Evolutionary conservation across 2,888 invertebrate genomes (phyloP), one percentile per base, ranked within the genome.

Genomic region (Pachycephus smyrnensis): DNA sequence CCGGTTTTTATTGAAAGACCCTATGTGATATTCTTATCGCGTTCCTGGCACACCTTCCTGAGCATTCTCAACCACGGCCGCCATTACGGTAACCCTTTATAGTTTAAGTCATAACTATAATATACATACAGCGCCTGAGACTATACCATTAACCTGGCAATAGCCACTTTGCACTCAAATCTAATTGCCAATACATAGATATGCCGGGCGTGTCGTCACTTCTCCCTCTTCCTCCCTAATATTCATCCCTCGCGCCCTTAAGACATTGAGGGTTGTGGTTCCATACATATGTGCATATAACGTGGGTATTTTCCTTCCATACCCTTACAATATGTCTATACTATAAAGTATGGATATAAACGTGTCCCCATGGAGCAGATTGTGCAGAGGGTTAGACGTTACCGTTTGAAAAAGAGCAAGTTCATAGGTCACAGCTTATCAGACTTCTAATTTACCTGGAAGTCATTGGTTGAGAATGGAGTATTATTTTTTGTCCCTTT

Each of bases 1-100:
- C 78, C 78, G 55, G 55, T 55, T 55, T 55, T 55, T 23, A 55
- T 55, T 55, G 23, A 55, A 55, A 55, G 23, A 55, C 55, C 6
- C 40, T 55, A 23, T 55, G 55, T 55, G 55, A 55, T 55, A 55
- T 55, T 55, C 55, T 55, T 55, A 55, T 55, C 55, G 55, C 23
- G 6, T 55, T 55, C 55, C 55, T 23, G 23, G 23, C 55, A 55
- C 55, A 55, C 55, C 23, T 55, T 55, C 23, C 55, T 23, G 55
- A 55, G 23, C 6, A 55, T 55, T 55, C 55, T 55, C 55, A 55
- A 55, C 55, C 55, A 55, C 9, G 23, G 55, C 23, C 9, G 55
- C 23, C 23, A 23, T 55, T 55, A 23, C 6, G 55, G 55, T 55
- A 55, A 55, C 55, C 55, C 55, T 55, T 55, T 55, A 55, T 55